A percentile compares a stretch with the other conserved stretches of the same genome.
Conservation (phyloP, 2,797 vertebrate genomes). For the Sphenodon punctatus region DNA sequence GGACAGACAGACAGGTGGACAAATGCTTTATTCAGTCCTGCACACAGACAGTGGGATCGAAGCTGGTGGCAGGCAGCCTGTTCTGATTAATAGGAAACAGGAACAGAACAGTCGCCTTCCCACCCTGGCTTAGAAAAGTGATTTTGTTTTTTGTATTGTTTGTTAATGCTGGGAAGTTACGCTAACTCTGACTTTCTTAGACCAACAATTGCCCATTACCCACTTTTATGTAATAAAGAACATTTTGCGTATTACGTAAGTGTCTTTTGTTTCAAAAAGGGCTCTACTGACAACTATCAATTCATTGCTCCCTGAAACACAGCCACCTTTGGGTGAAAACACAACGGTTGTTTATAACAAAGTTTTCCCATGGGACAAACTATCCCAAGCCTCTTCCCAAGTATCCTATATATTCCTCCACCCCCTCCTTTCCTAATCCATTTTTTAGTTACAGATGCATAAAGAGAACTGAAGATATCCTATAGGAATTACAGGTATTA, state of each 20-base stretch:
- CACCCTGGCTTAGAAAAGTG: neutral
- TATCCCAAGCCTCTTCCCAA: neutral
- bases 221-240: too few species aligned
- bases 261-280: too few species aligned
- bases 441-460: neutral
- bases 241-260: too few species aligned
- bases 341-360: neutral
- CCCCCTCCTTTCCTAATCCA: neutral
- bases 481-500: neutral
- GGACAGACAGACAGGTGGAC: conserved; percentile 12
- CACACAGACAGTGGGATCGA: rapidly evolving
- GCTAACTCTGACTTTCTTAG: neutral
- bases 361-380: neutral
- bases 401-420: neutral
- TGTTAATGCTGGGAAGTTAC: neutral
- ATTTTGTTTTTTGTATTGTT: neutral
- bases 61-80: neutral
- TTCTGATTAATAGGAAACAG: neutral
- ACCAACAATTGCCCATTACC: neutral
- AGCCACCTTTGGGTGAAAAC: too few species aligned
- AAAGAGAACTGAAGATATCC: neutral
- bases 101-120: neutral
- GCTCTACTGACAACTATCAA: too few species aligned
- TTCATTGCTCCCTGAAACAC: too few species aligned
- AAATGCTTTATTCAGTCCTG: neutral